phyloP scores from a whole-genome alignment of 2,113 vertebrate species.

The Orientallactaga bullata region DNA sequence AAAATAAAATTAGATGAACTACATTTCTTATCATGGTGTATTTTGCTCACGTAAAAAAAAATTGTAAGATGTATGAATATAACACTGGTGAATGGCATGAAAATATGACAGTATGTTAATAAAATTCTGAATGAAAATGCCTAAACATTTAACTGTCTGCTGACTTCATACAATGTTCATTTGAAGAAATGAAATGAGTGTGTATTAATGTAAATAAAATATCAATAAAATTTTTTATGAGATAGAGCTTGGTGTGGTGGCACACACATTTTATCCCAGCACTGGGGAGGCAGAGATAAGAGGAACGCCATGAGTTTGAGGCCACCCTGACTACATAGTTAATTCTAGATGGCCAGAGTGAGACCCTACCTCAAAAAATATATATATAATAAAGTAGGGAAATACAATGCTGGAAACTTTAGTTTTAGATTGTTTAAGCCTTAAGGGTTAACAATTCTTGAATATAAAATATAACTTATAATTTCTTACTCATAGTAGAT shows the following conservation, averaged over 20 bases:
- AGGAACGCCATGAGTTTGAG: too few relatives aligned
- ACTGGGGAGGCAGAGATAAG: too few relatives aligned
- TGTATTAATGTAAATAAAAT: neutral
- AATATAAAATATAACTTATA: neutral
- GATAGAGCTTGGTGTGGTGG: too few relatives aligned
- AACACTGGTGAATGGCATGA: neutral
- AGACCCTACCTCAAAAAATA: too few relatives aligned
- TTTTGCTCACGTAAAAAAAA: neutral
- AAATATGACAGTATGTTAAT: neutral
- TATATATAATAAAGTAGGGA: neutral
- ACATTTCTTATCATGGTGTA: neutral
- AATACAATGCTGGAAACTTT: neutral
- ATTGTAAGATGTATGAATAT: neutral
- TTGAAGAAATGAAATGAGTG: neutral
- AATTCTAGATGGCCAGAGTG: too few relatives aligned
- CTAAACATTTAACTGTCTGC: neutral
- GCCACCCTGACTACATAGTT: too few relatives aligned
- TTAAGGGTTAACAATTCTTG: neutral
- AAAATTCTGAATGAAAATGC: conserved; percentile 11
- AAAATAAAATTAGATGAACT: neutral
- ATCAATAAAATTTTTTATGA: neutral
- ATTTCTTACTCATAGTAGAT: neutral
- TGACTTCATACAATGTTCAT: neutral
- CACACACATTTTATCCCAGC: too few relatives aligned
- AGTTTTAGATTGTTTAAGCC: neutral